A percentile compares a stretch with the other conserved stretches of the same genome.
Evolutionary conservation across 2,888 invertebrate genomes (phyloP).

Genomic region (Athripsodes cinereus): DNA sequence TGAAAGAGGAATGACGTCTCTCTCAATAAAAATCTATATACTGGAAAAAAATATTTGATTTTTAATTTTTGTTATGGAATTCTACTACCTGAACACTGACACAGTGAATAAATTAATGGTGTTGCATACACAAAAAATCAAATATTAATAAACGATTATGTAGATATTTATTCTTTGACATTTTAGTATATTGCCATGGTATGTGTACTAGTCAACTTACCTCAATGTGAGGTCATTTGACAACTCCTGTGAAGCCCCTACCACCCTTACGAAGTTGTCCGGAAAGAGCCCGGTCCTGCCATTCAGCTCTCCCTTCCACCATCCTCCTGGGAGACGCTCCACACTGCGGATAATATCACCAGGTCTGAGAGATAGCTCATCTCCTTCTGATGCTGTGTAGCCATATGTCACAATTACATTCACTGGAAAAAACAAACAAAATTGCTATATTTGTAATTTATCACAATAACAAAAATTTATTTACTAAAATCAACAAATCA

Average conservation of each 20-base stretch:
- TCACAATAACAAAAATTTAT: not conserved
- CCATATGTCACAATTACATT: slow-evolving; percentile 84
- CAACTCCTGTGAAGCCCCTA: slow-evolving; percentile 37
- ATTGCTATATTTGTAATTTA: not conserved
- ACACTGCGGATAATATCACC: slow-evolving; percentile 82
- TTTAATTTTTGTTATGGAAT: too few species aligned
- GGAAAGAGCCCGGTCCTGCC: slow-evolving; percentile 87
- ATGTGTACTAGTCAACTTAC: slow-evolving; percentile 4
- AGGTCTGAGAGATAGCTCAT: slow-evolving; percentile 75
- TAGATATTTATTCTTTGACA: too few species aligned
- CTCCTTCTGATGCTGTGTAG: slow-evolving; percentile 77
- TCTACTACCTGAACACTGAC: too few species aligned
- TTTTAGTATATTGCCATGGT: too few species aligned
- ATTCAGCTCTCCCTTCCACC: slow-evolving; percentile 84
- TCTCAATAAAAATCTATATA: too few species aligned
- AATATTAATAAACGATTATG: too few species aligned
- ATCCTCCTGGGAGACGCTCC: slow-evolving; percentile 71
- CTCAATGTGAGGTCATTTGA: slow-evolving; percentile 25
- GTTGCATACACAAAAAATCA: too few species aligned
- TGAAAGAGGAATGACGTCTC: too few species aligned
- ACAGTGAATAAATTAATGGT: too few species aligned
- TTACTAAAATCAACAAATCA: too few species aligned
- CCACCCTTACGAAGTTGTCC: slow-evolving; percentile 81
- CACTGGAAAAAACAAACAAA: slow-evolving; percentile 42
- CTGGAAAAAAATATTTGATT: too few species aligned